A percentile compares a stretch with the other conserved stretches of the same genome.
phyloP scores from a whole-genome alignment of 2,113 vertebrate genomes.

The Castor canadensis region DNA sequence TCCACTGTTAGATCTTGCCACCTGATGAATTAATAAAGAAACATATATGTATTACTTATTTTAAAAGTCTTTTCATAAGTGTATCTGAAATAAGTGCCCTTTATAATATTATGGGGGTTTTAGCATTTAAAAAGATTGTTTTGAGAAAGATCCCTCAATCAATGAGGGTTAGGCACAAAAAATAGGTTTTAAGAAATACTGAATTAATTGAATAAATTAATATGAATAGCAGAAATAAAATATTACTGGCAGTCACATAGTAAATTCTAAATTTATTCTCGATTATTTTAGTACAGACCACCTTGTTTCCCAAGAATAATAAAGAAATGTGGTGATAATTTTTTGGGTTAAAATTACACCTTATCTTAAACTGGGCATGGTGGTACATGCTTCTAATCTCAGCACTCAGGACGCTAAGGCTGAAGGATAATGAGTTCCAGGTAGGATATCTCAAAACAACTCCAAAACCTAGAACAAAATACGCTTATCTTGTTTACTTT shows the following conservation, averaged over 20 bases:
- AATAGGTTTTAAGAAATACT: neutral
- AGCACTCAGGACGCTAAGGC: too few species aligned
- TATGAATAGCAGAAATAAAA: neutral
- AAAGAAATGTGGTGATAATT: neutral
- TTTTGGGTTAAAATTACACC: neutral
- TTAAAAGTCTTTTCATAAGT: neutral
- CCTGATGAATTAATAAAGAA: neutral
- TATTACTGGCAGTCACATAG: neutral
- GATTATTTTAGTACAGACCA: neutral
- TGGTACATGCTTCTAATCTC: neutral
- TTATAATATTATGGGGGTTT: neutral
- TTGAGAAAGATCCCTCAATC: neutral
- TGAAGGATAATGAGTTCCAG: neutral
- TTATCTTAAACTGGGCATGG: neutral
- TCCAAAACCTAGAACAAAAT: neutral
- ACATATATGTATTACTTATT: neutral
- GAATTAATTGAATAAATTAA: slow-evolving; percentile 5
- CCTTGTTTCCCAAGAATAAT: neutral
- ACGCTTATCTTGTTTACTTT: neutral
- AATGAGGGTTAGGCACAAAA: neutral
- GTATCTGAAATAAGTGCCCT: neutral
- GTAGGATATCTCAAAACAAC: neutral
- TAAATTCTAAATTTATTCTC: neutral
- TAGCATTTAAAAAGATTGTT: neutral
- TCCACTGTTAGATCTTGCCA: neutral